Percentiles rank a stretch among this genome's conserved stretches.
phyloP scores from a whole-genome alignment of 2,888 invertebrate species.

The Lamellibrachia columna region DNA sequence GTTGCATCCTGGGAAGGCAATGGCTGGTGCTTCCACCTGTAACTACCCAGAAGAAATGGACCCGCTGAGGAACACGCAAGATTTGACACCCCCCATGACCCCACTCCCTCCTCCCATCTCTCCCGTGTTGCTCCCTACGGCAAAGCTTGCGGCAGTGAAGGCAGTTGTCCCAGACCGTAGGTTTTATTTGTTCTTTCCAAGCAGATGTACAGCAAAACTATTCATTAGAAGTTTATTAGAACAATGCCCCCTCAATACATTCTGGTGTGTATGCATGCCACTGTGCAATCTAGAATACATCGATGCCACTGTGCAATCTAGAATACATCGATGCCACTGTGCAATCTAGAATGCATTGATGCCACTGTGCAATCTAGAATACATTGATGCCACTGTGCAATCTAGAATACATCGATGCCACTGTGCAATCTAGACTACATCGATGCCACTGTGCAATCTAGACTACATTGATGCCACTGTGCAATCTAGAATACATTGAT shows the following conservation, averaged over 20 bases:
- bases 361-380: no score
- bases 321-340: no score
- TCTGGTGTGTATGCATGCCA: background rate
- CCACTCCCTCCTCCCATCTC: slow-evolving; percentile 49
- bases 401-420: no score
- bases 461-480: no score
- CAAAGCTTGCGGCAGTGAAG: slow-evolving; percentile 42
- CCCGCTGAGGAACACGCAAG: slow-evolving; percentile 20
- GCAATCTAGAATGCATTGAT: no score
- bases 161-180: slow-evolving; percentile 20
- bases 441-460: no score
- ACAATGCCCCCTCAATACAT: no score
- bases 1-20: slow-evolving; percentile 20
- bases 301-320: background rate
- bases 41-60: slow-evolving; percentile 8
- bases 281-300: background rate
- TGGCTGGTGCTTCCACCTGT: background rate
- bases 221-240: no score
- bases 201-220: background rate
- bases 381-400: no score
- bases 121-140: slow-evolving; percentile 48
- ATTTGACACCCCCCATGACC: slow-evolving; percentile 22
- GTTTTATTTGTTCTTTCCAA: background rate
- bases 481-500: no score
- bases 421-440: no score